Evolutionary conservation across 2,888 invertebrate genomes (phyloP), one percentile per base, ranked within the genome.

Genomic region (Drosophila peninsularis): DNA sequence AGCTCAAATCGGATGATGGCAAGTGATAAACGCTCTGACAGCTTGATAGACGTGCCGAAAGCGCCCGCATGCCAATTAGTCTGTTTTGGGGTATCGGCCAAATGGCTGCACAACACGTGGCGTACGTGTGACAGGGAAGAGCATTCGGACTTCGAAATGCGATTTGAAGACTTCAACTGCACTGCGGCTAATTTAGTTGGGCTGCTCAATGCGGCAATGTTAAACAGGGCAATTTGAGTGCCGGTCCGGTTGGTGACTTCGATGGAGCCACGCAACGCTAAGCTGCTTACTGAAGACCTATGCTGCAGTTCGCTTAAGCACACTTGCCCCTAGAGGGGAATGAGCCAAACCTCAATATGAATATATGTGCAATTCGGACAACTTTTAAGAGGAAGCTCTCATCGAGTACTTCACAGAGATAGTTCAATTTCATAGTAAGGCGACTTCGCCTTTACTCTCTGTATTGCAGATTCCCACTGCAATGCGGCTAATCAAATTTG

Each of bases 11-110:
- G 71, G 69, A 67, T 76, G 76, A 77, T 77, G 57, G 69, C 74
- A 58, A 64, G 79, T 80, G 79, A 80, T 80, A 80, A 80, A 79
- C 80, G 77, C 56, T 74, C 71, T 76, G 80, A 77, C 80, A 80
- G 71, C 55, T 77, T 74, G 80, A 77, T 74, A 68, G 70, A 78
- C 76, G 79, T 65, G 76, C 68, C 61, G 68, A 70, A 65, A 71
- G 67, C 58, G 44, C 74, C 68, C 74, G 66, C 67, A 71, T 73
- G 57, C 62, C 61, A 67, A 64, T 80, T 60, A 66, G 54, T 21
- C 19, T n/a, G 21, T 50, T 24, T 39, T 14, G 24, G 34, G 6
- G 19, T n/a, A 27, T 36, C 19, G 14, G 27, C 21, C 66, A 47
- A 54, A 75, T 67, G 54, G 50, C 34, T 39, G 44, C 60, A 54